Base-by-base conservation (phyloP, 2,888 invertebrate species). In the Thymelicus sylvestris region DNA sequence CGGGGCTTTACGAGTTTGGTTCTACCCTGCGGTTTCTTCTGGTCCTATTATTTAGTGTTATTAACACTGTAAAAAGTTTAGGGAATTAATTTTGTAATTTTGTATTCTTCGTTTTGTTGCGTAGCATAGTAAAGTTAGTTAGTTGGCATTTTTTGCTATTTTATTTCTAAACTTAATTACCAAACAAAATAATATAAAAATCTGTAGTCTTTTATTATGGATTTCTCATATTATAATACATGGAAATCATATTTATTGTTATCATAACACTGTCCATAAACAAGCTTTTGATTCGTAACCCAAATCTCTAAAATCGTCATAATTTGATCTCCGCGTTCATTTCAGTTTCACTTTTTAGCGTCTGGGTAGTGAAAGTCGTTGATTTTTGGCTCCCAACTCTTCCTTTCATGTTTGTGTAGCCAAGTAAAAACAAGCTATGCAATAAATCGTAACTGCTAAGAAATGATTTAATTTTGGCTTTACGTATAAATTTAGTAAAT, bases 281-380 rank as follows among this genome's bases (percentile, higher is more conserved):
- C 13, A 47, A 62, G 55, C 24, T 50, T 50, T 61, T 19, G 48
- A 48, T 57, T 64, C 41, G 31, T 60, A 72, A 48, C n/a, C 62
- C 52, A 13, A 60, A 50, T 88, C 84, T 87, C 86, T 84, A 81
- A 84, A 78, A 84, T 86, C 87, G 80, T 81, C 80, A 81, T 83
- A 82, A 85, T 84, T 83, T 83, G 78, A 80, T 75, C 80, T 81
- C 80, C 80, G 82, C 83, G 81, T 79, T 78, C 84, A 85, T 87
- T 87, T 83, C 89, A 89, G 89, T 93, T 93, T 93, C 92, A 92
- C 93, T 92, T 93, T 90, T 92, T 92, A 92, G 90, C 89, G 84
- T 88, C 82, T 86, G 80, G 79, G 81, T 74, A 87, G 93, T 89
- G 93, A 93, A 93, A 93, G 93, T 91, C 79, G 84, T 84, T 78